A percentile compares a stretch with the other conserved stretches of the same genome.
These are phyloP conservation scores for Cirrhinus molitorella DNA, from an alignment of 2,797 vertebrate genomes.

Conservation along the genomic window DNA sequence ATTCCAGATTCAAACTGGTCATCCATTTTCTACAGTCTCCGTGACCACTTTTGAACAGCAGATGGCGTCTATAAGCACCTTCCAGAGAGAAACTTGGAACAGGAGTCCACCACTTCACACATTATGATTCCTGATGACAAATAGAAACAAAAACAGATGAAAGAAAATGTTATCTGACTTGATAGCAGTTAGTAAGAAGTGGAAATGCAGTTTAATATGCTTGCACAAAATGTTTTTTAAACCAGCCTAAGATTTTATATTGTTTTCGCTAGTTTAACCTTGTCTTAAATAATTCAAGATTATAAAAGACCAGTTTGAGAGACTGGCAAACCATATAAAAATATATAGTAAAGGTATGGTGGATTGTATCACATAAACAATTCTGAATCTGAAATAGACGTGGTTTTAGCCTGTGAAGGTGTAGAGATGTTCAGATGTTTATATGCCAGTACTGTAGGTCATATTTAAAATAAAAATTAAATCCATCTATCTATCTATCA, in stretches of 20 bases:
- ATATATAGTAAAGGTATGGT: not conserved
- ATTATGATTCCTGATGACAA: conserved; percentile 17
- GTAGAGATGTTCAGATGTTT: not conserved
- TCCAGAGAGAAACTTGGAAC: not conserved
- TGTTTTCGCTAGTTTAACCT: not conserved
- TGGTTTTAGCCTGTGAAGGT: not conserved
- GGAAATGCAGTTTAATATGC: not conserved
- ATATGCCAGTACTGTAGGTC: not conserved
- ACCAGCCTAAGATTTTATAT: not conserved
- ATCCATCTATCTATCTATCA: not conserved
- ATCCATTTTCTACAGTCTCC: conserved; percentile 68
- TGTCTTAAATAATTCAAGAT: not conserved
- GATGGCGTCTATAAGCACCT: conserved; percentile 69
- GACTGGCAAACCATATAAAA: no score
- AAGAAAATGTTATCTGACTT: not conserved
- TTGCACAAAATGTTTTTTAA: not conserved
- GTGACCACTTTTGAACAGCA: conserved; percentile 69
- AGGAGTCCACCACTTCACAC: conserved; percentile 17
- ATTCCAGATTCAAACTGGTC: conserved; percentile 71
- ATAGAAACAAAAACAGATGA: not conserved
- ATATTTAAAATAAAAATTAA: not conserved
- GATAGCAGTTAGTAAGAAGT: not conserved
- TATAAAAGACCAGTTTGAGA: not conserved
- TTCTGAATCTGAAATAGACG: not conserved
- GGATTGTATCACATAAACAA: not conserved